Conservation (phyloP, 1,140 invertebrate species). For the Scaptomyza pallida region DNA sequence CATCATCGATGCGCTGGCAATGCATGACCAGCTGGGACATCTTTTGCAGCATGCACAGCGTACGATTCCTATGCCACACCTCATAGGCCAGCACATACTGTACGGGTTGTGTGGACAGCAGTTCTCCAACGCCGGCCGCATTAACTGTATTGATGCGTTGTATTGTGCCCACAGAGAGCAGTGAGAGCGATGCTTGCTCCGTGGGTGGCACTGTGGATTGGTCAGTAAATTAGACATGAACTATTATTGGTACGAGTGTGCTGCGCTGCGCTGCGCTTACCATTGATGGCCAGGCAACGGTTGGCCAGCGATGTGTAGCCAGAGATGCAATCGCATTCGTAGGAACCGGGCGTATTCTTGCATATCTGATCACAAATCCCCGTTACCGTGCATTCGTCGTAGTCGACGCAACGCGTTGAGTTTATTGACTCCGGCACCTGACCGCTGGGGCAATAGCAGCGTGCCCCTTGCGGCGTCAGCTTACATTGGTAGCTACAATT, state of each 20-base stretch:
- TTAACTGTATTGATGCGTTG: conserved; percentile 56
- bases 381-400: conserved; percentile 90
- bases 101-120: conserved; percentile 28
- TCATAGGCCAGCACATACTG: conserved; percentile 63
- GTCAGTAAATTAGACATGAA: background rate
- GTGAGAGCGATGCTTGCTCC: conserved; percentile 61
- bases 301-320: conserved; percentile 88
- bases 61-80: conserved; percentile 86
- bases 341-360: conserved; percentile 89
- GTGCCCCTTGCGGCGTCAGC: conserved; percentile 86
- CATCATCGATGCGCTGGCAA: conserved; percentile 87
- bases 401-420: conserved; percentile 88
- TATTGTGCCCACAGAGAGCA: conserved; percentile 61
- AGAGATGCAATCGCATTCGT: conserved; percentile 89
- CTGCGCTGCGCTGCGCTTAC: conserved; percentile 85
- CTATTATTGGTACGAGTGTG: background rate
- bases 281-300: conserved; percentile 88
- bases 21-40: conserved; percentile 84
- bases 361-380: conserved; percentile 92
- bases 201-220: conserved; percentile 59
- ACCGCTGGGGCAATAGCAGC: conserved; percentile 91
- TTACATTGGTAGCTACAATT: conserved; percentile 89
- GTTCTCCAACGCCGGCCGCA: conserved; percentile 10
- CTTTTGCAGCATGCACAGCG: conserved; percentile 89
- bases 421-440: conserved; percentile 88